Base-by-base conservation (phyloP, 2,888 invertebrate species). In the Lymantria monacha region DNA sequence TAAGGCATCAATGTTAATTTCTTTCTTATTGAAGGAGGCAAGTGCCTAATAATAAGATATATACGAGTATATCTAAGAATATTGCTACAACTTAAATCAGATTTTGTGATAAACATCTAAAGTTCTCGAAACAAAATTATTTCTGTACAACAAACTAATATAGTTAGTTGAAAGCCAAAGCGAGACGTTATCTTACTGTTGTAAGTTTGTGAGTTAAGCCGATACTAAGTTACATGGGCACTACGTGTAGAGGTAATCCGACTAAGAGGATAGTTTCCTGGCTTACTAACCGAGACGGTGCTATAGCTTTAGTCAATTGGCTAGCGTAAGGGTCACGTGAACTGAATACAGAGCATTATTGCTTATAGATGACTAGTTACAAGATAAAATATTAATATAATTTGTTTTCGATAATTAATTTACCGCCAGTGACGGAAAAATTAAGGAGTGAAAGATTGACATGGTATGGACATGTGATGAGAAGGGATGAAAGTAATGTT, bases 151-250 rank as follows among this genome's bases (percentile, higher is more conserved):
- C 22, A 22, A 22, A 22, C 8, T 38, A 38, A 38, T 7, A 8
- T n/a, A 38, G 38, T n/a, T 38, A 38, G 13, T 38, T 38, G n/a
- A 44, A n/a, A n/a, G 9, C n/a, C 11, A 9, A 38, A 38, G 38
- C 7, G n/a, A n/a, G n/a, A 10, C 12, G 7, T n/a, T 38, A 38
- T 38, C 12, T 38, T n/a, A 38, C 12, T 8, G 15, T 9, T 3
- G n/a, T 11, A 42, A 42, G 22, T 47, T 44, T 11, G 13, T 12
- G 12, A 48, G 41, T 37, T 58, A 68, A 69, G 59, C 64, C 42
- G 45, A 43, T 51, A 59, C 55, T 67, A 61, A 67, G 57, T 64
- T 62, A 54, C 61, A 36, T 40, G 46, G 60, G 53, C 52, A 64
- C 48, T 31, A 47, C 48, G 42, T 30, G 14, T 31, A 30, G 51